Evolutionary conservation across 53 echinoderm and acorn worm genomes (phyloP), one percentile per base, ranked within the genome.

Genomic region (Stichopus horrens): DNA sequence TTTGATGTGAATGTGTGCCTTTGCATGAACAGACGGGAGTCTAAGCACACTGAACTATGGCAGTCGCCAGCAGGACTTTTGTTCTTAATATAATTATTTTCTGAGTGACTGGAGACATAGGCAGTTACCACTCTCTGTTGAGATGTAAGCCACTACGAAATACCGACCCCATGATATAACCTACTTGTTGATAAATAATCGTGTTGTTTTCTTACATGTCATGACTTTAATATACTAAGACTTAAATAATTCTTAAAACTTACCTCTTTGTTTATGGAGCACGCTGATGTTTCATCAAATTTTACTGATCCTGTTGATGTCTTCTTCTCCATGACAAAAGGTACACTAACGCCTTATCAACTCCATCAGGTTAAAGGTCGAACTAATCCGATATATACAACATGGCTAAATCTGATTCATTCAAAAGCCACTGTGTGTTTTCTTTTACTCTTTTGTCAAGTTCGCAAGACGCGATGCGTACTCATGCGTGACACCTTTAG

Each of bases 401-500:
- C 16, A 63, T n/a, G 63, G 4, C 16, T 63, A 63, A 63, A 63
- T 8, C 63, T 63, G 7, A 63, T 63, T 16, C 63, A 16, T 63
- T 63, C 16, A 63, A 63, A 77, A 53, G 52, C 9, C 77, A 23
- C 37, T 23, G 77, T 77, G 77, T 77, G 52, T 77, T 10, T 77
- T 37, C 16, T 77, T 77, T 77, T 6, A 52, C 52, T 77, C 77
- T 77, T 23, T 77, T 77, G 77, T 77, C 77, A 77, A 77, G 77
- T 77, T 77, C 77, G 77, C 77, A 77, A 77, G 22, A 77, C 77
- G 51, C 53, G 16, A 19, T 5, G 77, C 13, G 77, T 9, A 4
- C 53, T 77, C 52, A 23, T 23, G 77, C 52, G 53, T 51, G 37
- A 52, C 53, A 53, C 16, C 52, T 53, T 1, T 51, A 60, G 14